Evolutionary conservation across 2,797 vertebrate genomes (phyloP), one percentile per base, ranked within the genome.

Genomic region (Alfaro cultratus): DNA sequence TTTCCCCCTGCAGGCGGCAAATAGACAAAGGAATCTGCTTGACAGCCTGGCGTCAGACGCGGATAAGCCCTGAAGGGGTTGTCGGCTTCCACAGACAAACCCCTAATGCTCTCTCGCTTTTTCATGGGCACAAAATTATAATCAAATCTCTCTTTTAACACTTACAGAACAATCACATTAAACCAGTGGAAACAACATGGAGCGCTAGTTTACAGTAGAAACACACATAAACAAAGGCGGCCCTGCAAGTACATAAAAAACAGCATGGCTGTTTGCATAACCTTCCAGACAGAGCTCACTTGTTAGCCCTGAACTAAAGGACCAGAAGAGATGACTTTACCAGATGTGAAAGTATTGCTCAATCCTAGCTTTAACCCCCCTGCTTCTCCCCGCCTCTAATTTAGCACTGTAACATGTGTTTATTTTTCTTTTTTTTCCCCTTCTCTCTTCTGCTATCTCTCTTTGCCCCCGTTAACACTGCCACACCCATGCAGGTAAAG

Each of bases 311-410:
- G 88, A 77, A 84, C 83, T 53, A 79, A 81, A 81, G 85, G 76
- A 83, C 81, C 90, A 90, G 81, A 93, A 88, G 91, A 92, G 91
- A 95, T 94, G 85, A 90, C 90, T 94, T 91, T 93, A 91, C 89
- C 95, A 95, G 95, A 94, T 95, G 93, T 95, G 91, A 92, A 94
- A 92, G 88, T 94, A 92, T 96, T 96, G 94, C 94, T 91, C 95
- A 96, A 96, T 90, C 85, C 57, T 81, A 53, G 74, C 36, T 64
- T 80, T 51, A 34, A 43, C 82, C 77, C 82, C 57, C 12, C 21
- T 8, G 21, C 8, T 53, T 53, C 51, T 53, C 82, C 70, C 81
- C 64, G 18, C 51, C 74, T 45, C 72, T 55, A 83, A 94, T 91
- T 85, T 86, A 87, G 76, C 90, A 93, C 94, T 95, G 94, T 92